phyloP scores from a whole-genome alignment of 2,113 vertebrate species.

The Orthonyx spaldingii region DNA sequence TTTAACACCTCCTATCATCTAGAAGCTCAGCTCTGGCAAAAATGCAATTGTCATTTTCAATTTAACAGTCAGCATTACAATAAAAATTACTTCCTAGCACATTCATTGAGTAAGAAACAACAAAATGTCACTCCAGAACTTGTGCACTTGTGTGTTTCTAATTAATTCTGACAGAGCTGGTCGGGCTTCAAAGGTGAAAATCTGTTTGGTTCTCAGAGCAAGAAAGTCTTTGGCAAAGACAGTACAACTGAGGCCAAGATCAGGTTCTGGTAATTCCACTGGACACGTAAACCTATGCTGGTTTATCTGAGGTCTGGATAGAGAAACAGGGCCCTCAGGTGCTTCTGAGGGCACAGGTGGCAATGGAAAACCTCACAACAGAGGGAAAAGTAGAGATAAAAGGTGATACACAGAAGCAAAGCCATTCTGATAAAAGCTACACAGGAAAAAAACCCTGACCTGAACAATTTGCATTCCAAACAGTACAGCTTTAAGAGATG shows the following conservation, averaged over 20 bases:
- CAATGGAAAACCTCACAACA: neutral
- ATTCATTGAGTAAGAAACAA: neutral
- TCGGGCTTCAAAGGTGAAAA: neutral
- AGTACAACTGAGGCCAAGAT: rapidly evolving
- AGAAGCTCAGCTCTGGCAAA: neutral
- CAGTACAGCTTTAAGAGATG: neutral
- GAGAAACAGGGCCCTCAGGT: neutral
- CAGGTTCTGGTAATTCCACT: neutral
- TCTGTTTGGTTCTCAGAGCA: neutral
- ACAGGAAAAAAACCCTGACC: neutral
- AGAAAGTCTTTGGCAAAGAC: neutral
- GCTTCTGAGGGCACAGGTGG: neutral
- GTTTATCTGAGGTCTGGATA: neutral
- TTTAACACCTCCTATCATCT: neutral
- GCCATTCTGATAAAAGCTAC: neutral
- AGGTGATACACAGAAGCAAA: neutral
- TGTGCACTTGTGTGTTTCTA: neutral
- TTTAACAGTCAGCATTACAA: neutral
- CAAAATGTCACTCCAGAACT: neutral
- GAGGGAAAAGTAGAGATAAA: neutral
- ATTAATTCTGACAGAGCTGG: neutral
- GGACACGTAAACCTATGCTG: neutral
- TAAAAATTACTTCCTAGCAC: neutral
- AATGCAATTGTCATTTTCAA: neutral
- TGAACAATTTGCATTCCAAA: neutral